Evolutionary conservation across 2,888 invertebrate genomes (phyloP).

Genomic region (Xanthorhoe spadicearia): DNA sequence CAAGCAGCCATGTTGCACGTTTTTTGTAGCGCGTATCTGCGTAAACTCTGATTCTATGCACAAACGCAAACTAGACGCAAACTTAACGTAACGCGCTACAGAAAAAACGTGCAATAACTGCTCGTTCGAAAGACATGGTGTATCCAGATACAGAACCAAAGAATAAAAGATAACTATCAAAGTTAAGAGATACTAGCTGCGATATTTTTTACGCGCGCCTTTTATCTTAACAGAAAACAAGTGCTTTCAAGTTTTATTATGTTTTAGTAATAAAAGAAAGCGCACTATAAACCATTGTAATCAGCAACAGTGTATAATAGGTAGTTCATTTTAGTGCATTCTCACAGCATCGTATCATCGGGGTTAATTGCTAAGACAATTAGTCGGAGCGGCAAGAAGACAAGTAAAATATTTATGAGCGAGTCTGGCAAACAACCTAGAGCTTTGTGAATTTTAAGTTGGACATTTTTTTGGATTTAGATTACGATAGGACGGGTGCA

Average conservation of each 20-base stretch:
- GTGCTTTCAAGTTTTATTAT: slow-evolving; percentile 30
- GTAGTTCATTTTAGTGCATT: slow-evolving; percentile 49
- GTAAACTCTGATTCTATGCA: no score
- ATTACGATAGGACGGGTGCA: slow-evolving; percentile 5
- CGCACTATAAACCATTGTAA: slow-evolving; percentile 26
- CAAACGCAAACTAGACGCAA: no score
- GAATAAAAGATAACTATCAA: background rate
- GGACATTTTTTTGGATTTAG: slow-evolving; percentile 6
- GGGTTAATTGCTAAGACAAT: slow-evolving; percentile 70
- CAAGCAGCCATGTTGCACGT: no score
- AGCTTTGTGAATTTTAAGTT: slow-evolving; percentile 19
- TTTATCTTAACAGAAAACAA: slow-evolving; percentile 13
- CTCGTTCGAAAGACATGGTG: background rate
- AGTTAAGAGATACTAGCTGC: background rate
- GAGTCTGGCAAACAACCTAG: slow-evolving; percentile 35
- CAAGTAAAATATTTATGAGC: slow-evolving; percentile 56
- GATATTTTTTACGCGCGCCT: slow-evolving; percentile 14
- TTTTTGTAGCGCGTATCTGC: no score
- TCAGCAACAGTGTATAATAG: slow-evolving; percentile 26
- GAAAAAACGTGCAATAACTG: no score
- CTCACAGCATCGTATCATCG: slow-evolving; percentile 52
- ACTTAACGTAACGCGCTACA: no score
- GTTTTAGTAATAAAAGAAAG: slow-evolving; percentile 31
- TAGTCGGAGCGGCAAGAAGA: slow-evolving; percentile 58
- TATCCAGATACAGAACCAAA: background rate